Evolutionary conservation across 2,888 invertebrate genomes (phyloP).

Genomic region (Azorinus chamasolen): DNA sequence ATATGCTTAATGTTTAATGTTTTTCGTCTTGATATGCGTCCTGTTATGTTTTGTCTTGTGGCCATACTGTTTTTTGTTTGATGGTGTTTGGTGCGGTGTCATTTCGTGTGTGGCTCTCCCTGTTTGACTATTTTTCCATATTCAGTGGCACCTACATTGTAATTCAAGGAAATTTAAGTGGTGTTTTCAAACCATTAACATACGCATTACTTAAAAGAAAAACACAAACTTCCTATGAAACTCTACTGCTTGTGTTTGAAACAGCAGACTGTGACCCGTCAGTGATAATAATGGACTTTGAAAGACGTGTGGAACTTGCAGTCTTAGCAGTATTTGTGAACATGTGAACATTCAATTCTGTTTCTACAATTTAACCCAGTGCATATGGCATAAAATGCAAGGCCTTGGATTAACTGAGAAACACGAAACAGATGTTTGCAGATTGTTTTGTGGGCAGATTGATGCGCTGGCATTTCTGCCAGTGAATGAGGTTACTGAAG

Average conservation of each 20-base stretch:
- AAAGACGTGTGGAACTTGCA: constrained; percentile 2
- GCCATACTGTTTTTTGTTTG: no score
- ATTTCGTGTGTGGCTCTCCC: no score
- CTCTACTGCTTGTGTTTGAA: neutral
- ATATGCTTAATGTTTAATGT: no score
- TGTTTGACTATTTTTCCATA: no score
- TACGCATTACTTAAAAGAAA: constrained; percentile 8
- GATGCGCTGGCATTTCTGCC: constrained; percentile 21
- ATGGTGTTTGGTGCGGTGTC: no score
- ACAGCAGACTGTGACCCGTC: constrained; percentile 7
- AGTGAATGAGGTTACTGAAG: constrained; percentile 11
- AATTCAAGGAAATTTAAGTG: neutral
- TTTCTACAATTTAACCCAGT: constrained; percentile 14
- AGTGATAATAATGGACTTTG: constrained; percentile 1
- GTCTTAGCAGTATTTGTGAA: constrained; percentile 5
- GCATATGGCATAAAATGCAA: constrained; percentile 22
- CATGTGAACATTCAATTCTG: constrained; percentile 17
- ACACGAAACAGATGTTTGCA: constrained; percentile 6
- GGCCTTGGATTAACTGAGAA: constrained; percentile 9
- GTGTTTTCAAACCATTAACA: constrained; percentile 1
- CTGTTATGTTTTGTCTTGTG: no score
- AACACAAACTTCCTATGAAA: constrained; percentile 4
- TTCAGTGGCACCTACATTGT: no score
- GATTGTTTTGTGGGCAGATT: constrained; percentile 18
- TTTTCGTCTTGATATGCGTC: no score